These are phyloP conservation scores for Acrobasis repandana DNA, from an alignment of 2,888 invertebrate genomes.

Conservation along the genomic window DNA sequence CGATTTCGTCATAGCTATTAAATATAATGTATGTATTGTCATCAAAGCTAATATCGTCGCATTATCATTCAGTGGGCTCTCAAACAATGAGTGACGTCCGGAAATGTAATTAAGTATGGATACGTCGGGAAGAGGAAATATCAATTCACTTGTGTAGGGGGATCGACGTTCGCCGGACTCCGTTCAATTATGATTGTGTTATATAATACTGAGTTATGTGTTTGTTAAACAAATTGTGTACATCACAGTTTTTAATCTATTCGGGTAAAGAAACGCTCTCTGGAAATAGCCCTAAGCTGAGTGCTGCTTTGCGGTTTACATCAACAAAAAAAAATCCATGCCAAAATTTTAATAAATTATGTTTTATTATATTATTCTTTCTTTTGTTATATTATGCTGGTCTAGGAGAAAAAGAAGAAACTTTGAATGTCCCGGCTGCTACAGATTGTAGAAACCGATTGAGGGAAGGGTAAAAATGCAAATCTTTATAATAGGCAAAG, in stretches of 20 bases:
- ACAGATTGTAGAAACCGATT: too few relatives aligned
- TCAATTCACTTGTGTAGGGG: slow-evolving; percentile 71
- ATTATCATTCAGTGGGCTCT: slow-evolving; percentile 49
- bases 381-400: too few relatives aligned
- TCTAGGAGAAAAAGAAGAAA: too few relatives aligned
- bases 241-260: neutral
- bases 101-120: slow-evolving; percentile 79
- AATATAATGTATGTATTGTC: slow-evolving; percentile 14
- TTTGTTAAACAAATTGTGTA: neutral
- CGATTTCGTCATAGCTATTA: slow-evolving; percentile 18
- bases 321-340: too few relatives aligned
- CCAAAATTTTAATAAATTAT: too few relatives aligned
- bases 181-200: slow-evolving; percentile 59
- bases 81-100: slow-evolving; percentile 76
- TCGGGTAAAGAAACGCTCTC: too few relatives aligned
- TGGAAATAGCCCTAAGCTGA: too few relatives aligned
- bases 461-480: too few relatives aligned
- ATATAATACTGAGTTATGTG: slow-evolving; percentile 25
- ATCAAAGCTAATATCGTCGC: slow-evolving; percentile 16
- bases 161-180: slow-evolving; percentile 57
- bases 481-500: too few relatives aligned
- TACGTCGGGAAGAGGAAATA: slow-evolving; percentile 79
- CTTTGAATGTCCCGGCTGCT: too few relatives aligned
- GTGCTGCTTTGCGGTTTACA: too few relatives aligned
- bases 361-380: too few relatives aligned